Evolutionary conservation across 2,888 invertebrate genomes (phyloP), one percentile per base, ranked within the genome.

Genomic region (Cryptocephalus primarius): DNA sequence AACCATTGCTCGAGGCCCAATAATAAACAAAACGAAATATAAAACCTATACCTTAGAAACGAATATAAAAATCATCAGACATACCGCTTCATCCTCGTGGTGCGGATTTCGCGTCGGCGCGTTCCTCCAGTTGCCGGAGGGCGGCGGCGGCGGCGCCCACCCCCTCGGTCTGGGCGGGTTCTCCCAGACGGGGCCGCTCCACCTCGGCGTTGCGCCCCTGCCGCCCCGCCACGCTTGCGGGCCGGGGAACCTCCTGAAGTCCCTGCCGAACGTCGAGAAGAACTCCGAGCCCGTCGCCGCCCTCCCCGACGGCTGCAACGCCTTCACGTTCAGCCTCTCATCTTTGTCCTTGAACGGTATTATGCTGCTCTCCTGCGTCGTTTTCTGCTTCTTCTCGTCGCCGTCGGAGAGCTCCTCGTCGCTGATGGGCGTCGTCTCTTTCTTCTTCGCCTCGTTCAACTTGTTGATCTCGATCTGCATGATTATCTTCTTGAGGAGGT

Each of bases 381-480:
- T 43, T 32, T 13, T 44, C 43, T 53, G 46, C 22, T 44, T 44
- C 22, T 54, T 56, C 9, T 53, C 56, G n/a, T 55, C 51, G 34
- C 60, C 62, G 11, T 54, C 59, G 33, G 65, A 60, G 12, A 70
- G 55, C 48, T 71, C 70, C 43, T 71, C 71, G 45, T 71, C 70
- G 45, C 70, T 70, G 33, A 70, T 67, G 8, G 68, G 66, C 48
- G 68, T 67, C 31, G 69, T 48, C 48, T 85, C 86, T 34, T 80
- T 79, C 42, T 83, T 76, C 56, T 86, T 83, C 0, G 85, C 85
- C 48, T 87, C 87, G 48, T 83, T 80, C 4, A 87, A 68, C 65
- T 88, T 88, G 47, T 75, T 74, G 44, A 80, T 82, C 63, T 90
- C 89, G 56, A 85, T 85, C 55, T 89, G 78, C 56, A 84, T 81